Evolutionary conservation across 2,888 invertebrate genomes (phyloP).

Genomic region (Nomada ferruginata): DNA sequence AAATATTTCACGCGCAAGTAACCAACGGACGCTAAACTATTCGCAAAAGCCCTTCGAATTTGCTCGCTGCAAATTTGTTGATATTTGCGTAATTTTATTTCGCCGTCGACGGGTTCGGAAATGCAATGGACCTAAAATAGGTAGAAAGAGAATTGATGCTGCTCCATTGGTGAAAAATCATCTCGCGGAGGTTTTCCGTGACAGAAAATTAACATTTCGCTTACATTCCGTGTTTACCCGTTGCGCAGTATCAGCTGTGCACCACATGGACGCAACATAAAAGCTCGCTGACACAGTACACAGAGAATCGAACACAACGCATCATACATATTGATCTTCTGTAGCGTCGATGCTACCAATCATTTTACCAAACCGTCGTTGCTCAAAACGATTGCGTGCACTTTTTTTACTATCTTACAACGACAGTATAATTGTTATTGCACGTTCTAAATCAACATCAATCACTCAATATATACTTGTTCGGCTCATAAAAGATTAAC

Average conservation of each 20-base stretch:
- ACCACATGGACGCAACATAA: constrained; percentile 21
- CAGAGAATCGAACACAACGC: constrained; percentile 22
- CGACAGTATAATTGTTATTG: too few species aligned
- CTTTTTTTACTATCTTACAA: background rate
- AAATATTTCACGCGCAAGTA: constrained; percentile 13
- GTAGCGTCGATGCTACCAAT: constrained; percentile 13
- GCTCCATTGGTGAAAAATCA: background rate
- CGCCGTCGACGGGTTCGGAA: background rate
- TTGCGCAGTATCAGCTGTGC: constrained; percentile 7
- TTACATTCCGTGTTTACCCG: constrained; percentile 27
- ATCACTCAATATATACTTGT: background rate
- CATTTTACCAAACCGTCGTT: background rate
- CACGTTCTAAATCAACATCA: background rate
- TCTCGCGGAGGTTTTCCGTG: background rate
- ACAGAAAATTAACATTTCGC: constrained; percentile 16
- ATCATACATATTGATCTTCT: constrained; percentile 43
- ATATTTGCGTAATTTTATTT: background rate
- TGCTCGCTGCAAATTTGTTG: background rate
- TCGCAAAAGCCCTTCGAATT: background rate
- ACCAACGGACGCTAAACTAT: background rate
- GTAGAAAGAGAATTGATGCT: background rate
- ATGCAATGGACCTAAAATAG: background rate
- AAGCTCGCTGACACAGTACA: constrained; percentile 22
- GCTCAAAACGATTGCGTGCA: background rate
- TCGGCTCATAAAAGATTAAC: background rate